Conservation (phyloP, 2,888 invertebrate species). For the Pristionchus arcanus region DNA sequence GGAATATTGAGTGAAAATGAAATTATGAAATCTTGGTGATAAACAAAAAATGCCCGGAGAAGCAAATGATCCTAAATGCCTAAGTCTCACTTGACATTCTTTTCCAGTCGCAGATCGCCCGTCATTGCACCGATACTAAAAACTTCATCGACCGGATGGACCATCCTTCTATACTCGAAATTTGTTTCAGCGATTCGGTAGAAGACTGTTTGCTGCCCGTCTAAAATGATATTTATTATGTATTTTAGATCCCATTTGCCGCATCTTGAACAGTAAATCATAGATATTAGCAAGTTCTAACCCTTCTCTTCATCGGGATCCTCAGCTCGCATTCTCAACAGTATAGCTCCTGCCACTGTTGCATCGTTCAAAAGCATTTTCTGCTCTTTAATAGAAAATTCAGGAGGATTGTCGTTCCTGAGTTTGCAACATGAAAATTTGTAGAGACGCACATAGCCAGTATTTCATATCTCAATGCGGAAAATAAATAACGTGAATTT, state of each 20-base stretch:
- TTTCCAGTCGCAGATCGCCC: slow-evolving; percentile 47
- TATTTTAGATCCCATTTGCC: background rate
- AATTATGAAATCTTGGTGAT: background rate
- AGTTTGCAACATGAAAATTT: background rate
- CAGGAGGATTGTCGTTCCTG: slow-evolving; percentile 54
- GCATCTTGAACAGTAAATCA: no score
- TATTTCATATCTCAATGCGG: no score
- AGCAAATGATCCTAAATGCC: no score
- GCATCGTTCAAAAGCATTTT: slow-evolving; percentile 17
- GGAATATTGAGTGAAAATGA: background rate
- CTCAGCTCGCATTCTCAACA: slow-evolving; percentile 39
- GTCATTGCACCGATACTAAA: slow-evolving; percentile 37
- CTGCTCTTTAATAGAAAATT: background rate
- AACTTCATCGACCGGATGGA: background rate
- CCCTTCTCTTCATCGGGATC: slow-evolving; percentile 47
- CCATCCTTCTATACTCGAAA: slow-evolving; percentile 51
- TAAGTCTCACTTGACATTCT: slow-evolving; percentile 29
- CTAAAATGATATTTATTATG: background rate
- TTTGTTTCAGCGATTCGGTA: slow-evolving; percentile 10
- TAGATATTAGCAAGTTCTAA: background rate
- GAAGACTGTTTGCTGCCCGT: background rate
- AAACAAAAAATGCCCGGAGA: no score
- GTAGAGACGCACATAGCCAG: no score
- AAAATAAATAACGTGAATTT: no score
- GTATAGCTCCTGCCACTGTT: slow-evolving; percentile 3